Conservation (phyloP, 1,140 invertebrate species). For the Drosophila kohkoa region DNA sequence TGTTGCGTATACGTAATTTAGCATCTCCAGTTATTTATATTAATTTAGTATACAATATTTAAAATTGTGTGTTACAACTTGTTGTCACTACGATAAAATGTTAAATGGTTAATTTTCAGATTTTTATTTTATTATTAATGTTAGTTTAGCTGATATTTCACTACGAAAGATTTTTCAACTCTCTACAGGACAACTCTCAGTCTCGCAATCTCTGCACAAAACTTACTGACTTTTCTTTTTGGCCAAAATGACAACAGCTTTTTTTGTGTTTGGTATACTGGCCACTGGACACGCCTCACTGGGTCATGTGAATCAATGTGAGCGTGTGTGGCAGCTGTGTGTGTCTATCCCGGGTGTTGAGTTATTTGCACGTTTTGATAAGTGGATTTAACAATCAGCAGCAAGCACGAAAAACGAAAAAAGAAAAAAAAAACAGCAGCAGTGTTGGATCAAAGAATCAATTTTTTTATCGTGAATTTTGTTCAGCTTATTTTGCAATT, state of each 20-base stretch:
- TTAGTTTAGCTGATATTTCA: too few relatives aligned
- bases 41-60: too few relatives aligned
- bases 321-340: constrained; percentile 27
- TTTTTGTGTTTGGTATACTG: constrained; percentile 35
- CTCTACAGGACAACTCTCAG: background rate
- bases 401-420: constrained; percentile 20
- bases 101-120: too few relatives aligned
- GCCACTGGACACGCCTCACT: constrained; percentile 64
- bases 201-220: background rate
- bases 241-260: constrained; percentile 44
- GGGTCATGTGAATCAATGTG: constrained; percentile 46
- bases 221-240: background rate
- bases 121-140: too few relatives aligned
- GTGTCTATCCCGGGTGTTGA: constrained; percentile 61
- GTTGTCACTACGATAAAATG: too few relatives aligned
- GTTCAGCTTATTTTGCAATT: constrained; percentile 11
- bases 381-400: constrained; percentile 74
- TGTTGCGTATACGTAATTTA: too few relatives aligned
- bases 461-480: constrained; percentile 14
- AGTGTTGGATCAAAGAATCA: constrained; percentile 22
- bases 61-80: too few relatives aligned
- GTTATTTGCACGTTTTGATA: constrained; percentile 82
- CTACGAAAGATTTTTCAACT: background rate
- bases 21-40: too few relatives aligned
- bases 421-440: background rate